A percentile compares a stretch with the other conserved stretches of the same genome.
These are phyloP conservation scores for Mythimna albipuncta DNA, from an alignment of 2,888 invertebrate genomes.

Conservation along the genomic window DNA sequence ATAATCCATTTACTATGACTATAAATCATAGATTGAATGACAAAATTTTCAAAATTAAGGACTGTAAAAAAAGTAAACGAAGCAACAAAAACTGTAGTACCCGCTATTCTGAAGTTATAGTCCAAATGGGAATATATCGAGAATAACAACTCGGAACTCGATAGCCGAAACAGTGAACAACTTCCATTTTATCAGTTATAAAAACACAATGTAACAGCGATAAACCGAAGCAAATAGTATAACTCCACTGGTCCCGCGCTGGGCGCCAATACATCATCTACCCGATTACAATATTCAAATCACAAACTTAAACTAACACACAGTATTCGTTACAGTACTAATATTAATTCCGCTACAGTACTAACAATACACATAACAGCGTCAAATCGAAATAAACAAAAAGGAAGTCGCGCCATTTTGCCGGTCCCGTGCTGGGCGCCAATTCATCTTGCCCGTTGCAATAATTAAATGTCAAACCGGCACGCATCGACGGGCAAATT, in stretches of 20 bases:
- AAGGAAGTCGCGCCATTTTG: constrained; percentile 27
- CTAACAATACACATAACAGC: background rate
- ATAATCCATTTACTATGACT: background rate
- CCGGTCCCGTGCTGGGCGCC: constrained; percentile 56
- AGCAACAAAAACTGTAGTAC: background rate
- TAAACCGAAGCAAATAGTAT: background rate
- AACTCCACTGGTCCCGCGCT: background rate
- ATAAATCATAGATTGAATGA: background rate
- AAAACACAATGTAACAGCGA: background rate
- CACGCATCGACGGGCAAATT: constrained; percentile 69
- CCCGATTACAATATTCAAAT: background rate
- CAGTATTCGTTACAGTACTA: background rate
- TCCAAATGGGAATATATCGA: background rate
- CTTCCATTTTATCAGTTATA: background rate
- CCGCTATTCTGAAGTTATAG: background rate
- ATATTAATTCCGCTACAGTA: background rate
- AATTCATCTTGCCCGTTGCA: constrained; percentile 67
- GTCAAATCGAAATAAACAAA: constrained; percentile 36
- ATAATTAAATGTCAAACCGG: constrained; percentile 72
- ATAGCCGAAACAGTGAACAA: background rate
- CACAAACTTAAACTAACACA: background rate
- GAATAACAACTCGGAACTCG: background rate
- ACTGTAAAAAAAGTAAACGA: background rate
- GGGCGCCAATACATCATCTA: background rate
- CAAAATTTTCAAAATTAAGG: background rate